Conservation (phyloP, 1,140 invertebrate genomes). For the Lucilia sericata region DNA sequence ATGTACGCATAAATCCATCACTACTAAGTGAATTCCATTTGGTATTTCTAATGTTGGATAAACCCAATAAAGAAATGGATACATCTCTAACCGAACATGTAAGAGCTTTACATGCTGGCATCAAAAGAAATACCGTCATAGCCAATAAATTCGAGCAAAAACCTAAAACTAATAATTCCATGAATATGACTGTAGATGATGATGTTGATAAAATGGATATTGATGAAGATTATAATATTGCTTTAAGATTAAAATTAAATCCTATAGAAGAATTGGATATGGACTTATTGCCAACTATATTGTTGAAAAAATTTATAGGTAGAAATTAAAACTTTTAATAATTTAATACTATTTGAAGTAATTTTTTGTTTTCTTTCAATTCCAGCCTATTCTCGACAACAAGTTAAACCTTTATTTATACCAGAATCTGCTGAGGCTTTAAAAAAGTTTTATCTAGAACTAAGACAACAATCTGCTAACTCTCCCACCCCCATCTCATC, state of each 20-base stretch:
- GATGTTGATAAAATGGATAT: conserved; percentile 50
- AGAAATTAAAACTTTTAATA: not conserved
- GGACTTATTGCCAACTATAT: conserved; percentile 79
- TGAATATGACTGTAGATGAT: conserved; percentile 40
- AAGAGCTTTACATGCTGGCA: conserved; percentile 56
- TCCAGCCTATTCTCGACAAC: conserved; percentile 84
- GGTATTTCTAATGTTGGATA: conserved; percentile 91
- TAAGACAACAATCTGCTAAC: conserved; percentile 69
- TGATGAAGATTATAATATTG: conserved; percentile 54
- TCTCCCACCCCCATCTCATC: conserved; percentile 8
- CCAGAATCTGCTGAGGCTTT: conserved; percentile 77
- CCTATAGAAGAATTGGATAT: conserved; percentile 71
- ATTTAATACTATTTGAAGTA: not conserved
- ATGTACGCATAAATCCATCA: conserved; percentile 87
- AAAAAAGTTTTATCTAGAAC: conserved; percentile 85
- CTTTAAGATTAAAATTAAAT: conserved; percentile 75
- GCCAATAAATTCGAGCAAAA: conserved; percentile 48
- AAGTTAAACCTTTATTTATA: conserved; percentile 85
- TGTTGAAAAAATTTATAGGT: conserved; percentile 89
- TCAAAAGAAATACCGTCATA: conserved; percentile 56
- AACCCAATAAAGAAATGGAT: conserved; percentile 77
- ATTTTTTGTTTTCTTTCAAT: conserved; percentile 8
- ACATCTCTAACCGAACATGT: conserved; percentile 62
- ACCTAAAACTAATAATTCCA: conserved; percentile 54
- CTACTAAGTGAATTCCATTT: conserved; percentile 94